Percentiles rank a stretch among this genome's conserved stretches.
These are phyloP conservation scores for Oreochromis grahami DNA, from an alignment of 2,797 vertebrate species.

Conservation along the genomic window DNA sequence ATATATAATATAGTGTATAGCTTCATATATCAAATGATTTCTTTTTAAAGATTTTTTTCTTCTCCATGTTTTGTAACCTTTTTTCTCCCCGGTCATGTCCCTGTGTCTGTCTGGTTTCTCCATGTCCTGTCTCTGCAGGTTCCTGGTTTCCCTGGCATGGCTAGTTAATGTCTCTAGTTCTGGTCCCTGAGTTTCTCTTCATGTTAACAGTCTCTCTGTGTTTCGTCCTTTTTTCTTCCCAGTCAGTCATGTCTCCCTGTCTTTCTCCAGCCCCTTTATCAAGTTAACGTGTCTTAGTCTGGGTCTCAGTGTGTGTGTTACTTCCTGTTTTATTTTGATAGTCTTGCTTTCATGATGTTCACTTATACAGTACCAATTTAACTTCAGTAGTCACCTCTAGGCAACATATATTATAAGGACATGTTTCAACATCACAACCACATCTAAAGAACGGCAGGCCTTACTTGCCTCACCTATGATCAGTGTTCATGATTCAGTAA, in stretches of 20 bases:
- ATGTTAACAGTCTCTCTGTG: background rate
- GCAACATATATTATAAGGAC: background rate
- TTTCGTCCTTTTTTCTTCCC: background rate
- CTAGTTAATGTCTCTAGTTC: background rate
- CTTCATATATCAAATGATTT: background rate
- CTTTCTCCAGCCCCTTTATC: fast-evolving
- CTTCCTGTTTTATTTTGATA: background rate
- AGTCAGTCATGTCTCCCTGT: background rate
- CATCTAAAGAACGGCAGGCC: background rate
- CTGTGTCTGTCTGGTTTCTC: background rate
- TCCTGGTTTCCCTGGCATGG: background rate
- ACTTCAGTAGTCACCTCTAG: background rate
- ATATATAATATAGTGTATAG: background rate
- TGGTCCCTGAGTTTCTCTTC: background rate
- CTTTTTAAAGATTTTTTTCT: background rate
- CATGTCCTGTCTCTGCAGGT: background rate
- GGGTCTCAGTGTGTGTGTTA: background rate
- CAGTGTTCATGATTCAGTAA: background rate
- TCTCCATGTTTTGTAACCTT: background rate
- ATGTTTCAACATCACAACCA: background rate
- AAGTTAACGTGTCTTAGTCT: background rate
- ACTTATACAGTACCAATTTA: background rate
- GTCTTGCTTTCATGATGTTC: background rate
- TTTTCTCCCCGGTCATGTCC: background rate
- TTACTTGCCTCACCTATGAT: background rate